Conservation (phyloP, 2,113 vertebrate genomes). For the Dolichotis patagonum region DNA sequence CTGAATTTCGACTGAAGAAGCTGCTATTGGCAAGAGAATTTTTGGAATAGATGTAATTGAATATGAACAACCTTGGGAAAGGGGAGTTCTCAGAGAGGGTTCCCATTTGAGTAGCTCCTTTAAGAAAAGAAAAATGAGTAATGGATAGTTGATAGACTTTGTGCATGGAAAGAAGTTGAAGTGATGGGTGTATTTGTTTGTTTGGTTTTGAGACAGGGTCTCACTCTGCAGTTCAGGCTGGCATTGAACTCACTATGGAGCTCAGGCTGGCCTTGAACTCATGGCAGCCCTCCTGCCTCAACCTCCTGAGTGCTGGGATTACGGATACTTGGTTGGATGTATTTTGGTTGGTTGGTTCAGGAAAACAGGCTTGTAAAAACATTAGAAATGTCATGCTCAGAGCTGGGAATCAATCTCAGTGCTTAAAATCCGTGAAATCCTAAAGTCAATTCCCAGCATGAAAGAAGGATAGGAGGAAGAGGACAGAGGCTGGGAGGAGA, state of each 20-base stretch:
- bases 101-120: slow-evolving; percentile 39
- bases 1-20: slow-evolving; percentile 51
- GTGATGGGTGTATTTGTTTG: not conserved
- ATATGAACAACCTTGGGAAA: not conserved
- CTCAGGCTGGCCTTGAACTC: not conserved
- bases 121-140: slow-evolving; percentile 41
- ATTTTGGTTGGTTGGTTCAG: slow-evolving; percentile 3
- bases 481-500: too few species aligned
- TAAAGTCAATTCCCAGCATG: not conserved
- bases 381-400: slow-evolving; percentile 34
- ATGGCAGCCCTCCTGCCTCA: not conserved
- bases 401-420: not conserved
- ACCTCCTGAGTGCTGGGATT: not conserved
- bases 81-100: not conserved
- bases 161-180: not conserved
- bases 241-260: too few species aligned
- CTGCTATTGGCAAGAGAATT: slow-evolving; percentile 28
- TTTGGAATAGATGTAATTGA: slow-evolving; percentile 37
- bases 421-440: not conserved
- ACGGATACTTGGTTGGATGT: not conserved
- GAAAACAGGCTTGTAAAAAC: not conserved
- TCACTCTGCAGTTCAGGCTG: not conserved
- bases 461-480: not conserved
- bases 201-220: not conserved
- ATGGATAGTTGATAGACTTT: not conserved